Percentiles rank a stretch among this genome's conserved stretches.
These are phyloP conservation scores for Chrysomela aeneicollis DNA, from an alignment of 2,888 invertebrate genomes.

Conservation along the genomic window DNA sequence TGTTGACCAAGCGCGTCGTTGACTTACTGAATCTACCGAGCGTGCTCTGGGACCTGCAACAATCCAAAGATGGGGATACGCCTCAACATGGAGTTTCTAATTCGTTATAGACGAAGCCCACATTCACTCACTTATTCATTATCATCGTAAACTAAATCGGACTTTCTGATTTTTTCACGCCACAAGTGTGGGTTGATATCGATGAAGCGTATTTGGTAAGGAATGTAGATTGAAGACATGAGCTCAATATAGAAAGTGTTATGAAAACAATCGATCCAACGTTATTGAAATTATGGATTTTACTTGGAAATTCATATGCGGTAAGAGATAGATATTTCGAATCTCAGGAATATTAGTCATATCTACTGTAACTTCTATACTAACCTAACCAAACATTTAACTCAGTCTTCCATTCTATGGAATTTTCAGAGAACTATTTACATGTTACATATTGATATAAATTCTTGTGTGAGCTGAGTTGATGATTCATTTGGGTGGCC, in stretches of 20 bases:
- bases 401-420: no score
- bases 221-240: slow-evolving; percentile 15
- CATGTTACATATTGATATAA: no score
- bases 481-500: no score
- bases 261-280: not conserved
- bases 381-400: no score
- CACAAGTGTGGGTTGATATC: slow-evolving; percentile 20
- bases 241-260: not conserved
- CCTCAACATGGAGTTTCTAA: slow-evolving; percentile 4
- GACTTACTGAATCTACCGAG: slow-evolving; percentile 86
- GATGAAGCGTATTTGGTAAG: slow-evolving; percentile 24
- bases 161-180: slow-evolving; percentile 18
- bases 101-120: slow-evolving; percentile 22
- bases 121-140: slow-evolving; percentile 24
- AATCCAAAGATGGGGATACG: slow-evolving; percentile 49
- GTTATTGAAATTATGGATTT: no score
- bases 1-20: slow-evolving; percentile 73
- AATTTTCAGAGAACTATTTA: no score
- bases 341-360: no score
- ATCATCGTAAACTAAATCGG: slow-evolving; percentile 20
- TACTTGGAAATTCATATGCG: no score
- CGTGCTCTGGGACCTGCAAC: slow-evolving; percentile 75
- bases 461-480: no score
- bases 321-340: no score
- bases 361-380: no score